Percentiles rank a stretch among this genome's conserved stretches.
Conservation (phyloP, 2,797 vertebrate species). For the Serranus cabrilla region DNA sequence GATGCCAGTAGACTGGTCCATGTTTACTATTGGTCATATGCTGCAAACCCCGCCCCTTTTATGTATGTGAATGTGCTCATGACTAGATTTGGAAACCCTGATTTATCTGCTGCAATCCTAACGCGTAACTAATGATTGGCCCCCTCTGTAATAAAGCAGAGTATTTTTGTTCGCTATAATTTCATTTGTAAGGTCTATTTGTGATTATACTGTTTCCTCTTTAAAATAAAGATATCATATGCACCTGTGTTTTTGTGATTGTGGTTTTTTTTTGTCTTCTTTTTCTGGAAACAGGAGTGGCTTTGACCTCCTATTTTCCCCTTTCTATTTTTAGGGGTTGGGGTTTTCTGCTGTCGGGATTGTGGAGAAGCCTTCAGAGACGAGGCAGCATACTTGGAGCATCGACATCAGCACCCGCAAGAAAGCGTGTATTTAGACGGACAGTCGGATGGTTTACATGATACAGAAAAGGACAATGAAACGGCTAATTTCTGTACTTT, state of each 20-base stretch:
- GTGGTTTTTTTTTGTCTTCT: slow-evolving; percentile 17
- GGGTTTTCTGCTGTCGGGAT: slow-evolving; percentile 82
- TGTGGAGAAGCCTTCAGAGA: slow-evolving; percentile 82
- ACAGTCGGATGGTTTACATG: slow-evolving; percentile 66
- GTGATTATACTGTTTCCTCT: slow-evolving; percentile 34
- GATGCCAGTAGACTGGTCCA: no score
- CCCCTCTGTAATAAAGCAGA: background rate
- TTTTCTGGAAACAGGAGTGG: slow-evolving; percentile 70
- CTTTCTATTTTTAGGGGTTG: slow-evolving; percentile 85
- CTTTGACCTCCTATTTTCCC: slow-evolving; percentile 82
- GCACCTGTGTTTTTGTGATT: slow-evolving; percentile 47
- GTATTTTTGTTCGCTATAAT: background rate
- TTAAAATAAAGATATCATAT: slow-evolving; percentile 63
- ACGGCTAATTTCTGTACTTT: slow-evolving; percentile 72
- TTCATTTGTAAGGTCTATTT: background rate
- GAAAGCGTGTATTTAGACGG: slow-evolving; percentile 69
- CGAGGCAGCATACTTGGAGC: slow-evolving; percentile 77
- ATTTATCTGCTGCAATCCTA: background rate
- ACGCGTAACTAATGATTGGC: background rate
- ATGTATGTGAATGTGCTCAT: no score
- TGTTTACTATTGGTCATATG: no score
- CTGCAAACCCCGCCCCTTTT: no score
- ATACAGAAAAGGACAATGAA: slow-evolving; percentile 70
- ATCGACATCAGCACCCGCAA: slow-evolving; percentile 76
- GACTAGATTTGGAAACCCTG: no score